A percentile compares a stretch with the other conserved stretches of the same genome.
Conservation (phyloP, 2,113 vertebrate species). For the Vombatus ursinus region DNA sequence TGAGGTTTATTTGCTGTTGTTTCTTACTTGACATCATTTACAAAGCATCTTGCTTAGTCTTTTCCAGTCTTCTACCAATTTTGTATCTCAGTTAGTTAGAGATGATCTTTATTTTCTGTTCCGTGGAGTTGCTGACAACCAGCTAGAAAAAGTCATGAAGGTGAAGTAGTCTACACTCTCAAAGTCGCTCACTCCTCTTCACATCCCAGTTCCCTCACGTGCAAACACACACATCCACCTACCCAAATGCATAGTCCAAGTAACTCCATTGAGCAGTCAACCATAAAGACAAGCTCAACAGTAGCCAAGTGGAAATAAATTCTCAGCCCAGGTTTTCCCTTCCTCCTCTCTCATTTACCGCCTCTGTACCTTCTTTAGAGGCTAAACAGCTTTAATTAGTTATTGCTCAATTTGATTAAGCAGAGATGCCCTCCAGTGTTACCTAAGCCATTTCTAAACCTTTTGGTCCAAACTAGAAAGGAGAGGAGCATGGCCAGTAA, state of each 20-base stretch:
- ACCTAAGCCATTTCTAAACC: conserved; percentile 40
- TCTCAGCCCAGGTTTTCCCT: neutral
- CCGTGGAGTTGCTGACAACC: neutral
- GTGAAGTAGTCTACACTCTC: neutral
- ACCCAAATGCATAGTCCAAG: neutral
- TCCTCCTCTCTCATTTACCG: neutral
- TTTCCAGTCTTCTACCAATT: neutral
- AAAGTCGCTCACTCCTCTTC: neutral
- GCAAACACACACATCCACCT: neutral
- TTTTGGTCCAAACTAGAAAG: conserved; percentile 20
- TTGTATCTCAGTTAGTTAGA: neutral
- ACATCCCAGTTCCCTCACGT: neutral
- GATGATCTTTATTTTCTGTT: neutral
- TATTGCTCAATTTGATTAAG: neutral
- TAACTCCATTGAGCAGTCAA: neutral
- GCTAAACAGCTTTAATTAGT: neutral
- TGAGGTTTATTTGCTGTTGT: neutral
- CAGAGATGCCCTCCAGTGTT: conserved; percentile 33
- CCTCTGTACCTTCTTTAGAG: neutral
- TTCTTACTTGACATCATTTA: neutral
- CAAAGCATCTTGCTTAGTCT: conserved; percentile 42
- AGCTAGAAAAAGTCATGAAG: neutral
- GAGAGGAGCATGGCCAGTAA: conserved; percentile 42
- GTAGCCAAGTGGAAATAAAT: neutral
- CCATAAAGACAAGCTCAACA: neutral